These are phyloP conservation scores for Corythornis cristatus DNA, from an alignment of 2,113 vertebrate species.

Conservation along the genomic window DNA sequence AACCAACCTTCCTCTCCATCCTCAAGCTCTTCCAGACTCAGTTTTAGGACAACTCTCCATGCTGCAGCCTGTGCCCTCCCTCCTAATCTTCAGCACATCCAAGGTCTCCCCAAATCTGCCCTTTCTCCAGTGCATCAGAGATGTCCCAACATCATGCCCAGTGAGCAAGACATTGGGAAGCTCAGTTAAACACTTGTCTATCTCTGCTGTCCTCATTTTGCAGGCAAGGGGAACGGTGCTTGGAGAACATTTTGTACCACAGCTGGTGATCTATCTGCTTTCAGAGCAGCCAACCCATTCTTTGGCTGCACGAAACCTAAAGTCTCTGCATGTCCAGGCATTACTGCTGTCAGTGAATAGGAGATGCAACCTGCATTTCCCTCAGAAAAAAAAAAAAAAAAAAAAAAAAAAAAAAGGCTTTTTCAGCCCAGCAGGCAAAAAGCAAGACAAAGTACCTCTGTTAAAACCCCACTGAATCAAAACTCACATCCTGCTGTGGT, in stretches of 20 bases:
- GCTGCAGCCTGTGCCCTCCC: background rate
- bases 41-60: background rate
- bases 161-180: fast-evolving
- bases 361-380: background rate
- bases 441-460: background rate
- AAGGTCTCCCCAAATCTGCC: background rate
- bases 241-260: fast-evolving
- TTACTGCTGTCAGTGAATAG: background rate
- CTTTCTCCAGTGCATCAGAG: fast-evolving
- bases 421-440: background rate
- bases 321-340: background rate
- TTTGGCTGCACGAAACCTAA: background rate
- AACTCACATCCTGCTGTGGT: background rate
- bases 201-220: background rate
- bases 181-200: background rate
- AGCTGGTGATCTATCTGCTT: background rate
- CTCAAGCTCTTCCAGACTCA: background rate
- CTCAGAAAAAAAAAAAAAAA: background rate
- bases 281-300: background rate
- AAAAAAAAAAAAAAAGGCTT: background rate
- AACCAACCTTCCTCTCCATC: background rate
- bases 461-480: background rate
- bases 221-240: background rate
- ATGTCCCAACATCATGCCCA: background rate
- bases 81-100: background rate